Evolutionary conservation across 2,888 invertebrate genomes (phyloP), one percentile per base, ranked within the genome.

Genomic region (Choreutis nemorana): DNA sequence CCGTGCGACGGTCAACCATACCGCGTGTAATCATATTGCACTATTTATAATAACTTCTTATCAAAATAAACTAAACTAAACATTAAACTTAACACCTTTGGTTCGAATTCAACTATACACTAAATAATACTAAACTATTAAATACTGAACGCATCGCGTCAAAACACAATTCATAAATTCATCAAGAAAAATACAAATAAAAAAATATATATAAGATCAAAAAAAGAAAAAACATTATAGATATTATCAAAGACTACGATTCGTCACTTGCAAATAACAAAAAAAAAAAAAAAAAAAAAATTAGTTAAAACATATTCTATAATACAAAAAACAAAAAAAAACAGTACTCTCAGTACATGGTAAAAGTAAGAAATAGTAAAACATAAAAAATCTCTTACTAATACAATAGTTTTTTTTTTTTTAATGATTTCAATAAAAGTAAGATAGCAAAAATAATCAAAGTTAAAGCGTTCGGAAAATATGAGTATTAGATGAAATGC

Each of bases 61-160:
- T 10, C 12, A 9, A 28, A 33, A 32, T 30, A 27, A 30, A 35
- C 28, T 28, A 31, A 37, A 36, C 30, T 35, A 40, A 37, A 41
- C 39, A 31, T 41, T 48, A 48, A 54, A 52, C 54, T 50, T 54
- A 59, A 57, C 61, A 46, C 53, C 60, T 63, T 63, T 63, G 63
- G 63, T 63, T 53, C 56, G 42, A 37, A 35, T 39, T 45, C 28
- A 37, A 44, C 45, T 55, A 51, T 41, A 36, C 35, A 45, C 41
- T 47, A 50, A 50, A 53, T 56, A 57, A 59, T 57, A 59, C 54
- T 57, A 45, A 37, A 33, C 35, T 44, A 23, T 23, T 8, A 33
- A 55, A 52, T 45, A 50, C 50, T 44, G 43, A 29, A 21, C 29
- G 31, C 45, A 41, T 36, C 32, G 32, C 34, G 30, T 8, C 11